Evolutionary conservation across 2,797 vertebrate genomes (phyloP).

Genomic region (Lithobates sylvaticus): DNA sequence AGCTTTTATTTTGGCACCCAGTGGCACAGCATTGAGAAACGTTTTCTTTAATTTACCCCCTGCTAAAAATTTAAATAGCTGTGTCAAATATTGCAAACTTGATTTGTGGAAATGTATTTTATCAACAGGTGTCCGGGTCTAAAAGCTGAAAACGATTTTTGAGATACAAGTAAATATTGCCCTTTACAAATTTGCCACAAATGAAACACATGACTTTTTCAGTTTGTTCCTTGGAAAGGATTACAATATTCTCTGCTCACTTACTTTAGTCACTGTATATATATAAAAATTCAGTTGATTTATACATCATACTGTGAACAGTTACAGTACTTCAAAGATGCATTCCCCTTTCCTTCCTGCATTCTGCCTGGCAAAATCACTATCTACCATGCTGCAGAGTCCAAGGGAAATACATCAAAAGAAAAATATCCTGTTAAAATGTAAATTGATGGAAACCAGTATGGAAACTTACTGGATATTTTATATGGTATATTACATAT

Average conservation of each 20-base stretch:
- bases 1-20: slow-evolving; percentile 17
- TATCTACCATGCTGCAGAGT: slow-evolving; percentile 35
- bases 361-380: slow-evolving; percentile 34
- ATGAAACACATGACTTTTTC: slow-evolving; percentile 33
- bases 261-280: slow-evolving; percentile 27
- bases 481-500: background rate
- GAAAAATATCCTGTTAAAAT: slow-evolving; percentile 48
- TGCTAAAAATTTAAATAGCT: slow-evolving; percentile 63
- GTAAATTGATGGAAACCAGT: slow-evolving; percentile 30
- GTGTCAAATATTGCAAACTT: slow-evolving; percentile 47
- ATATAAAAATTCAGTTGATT: slow-evolving; percentile 43
- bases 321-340: slow-evolving; percentile 53
- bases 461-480: slow-evolving; percentile 1
- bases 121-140: slow-evolving; percentile 43
- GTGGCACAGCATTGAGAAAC: slow-evolving; percentile 26
- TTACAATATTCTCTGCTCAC: slow-evolving; percentile 29
- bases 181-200: slow-evolving; percentile 16
- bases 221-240: slow-evolving; percentile 8
- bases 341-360: slow-evolving; percentile 21
- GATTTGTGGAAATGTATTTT: slow-evolving; percentile 60
- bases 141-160: slow-evolving; percentile 37
- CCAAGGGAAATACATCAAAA: slow-evolving; percentile 47
- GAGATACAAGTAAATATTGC: slow-evolving; percentile 16
- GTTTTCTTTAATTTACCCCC: slow-evolving; percentile 59
- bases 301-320: slow-evolving; percentile 41